phyloP scores from a whole-genome alignment of 2,113 vertebrate species.

The Chlamydotis undulata region DNA sequence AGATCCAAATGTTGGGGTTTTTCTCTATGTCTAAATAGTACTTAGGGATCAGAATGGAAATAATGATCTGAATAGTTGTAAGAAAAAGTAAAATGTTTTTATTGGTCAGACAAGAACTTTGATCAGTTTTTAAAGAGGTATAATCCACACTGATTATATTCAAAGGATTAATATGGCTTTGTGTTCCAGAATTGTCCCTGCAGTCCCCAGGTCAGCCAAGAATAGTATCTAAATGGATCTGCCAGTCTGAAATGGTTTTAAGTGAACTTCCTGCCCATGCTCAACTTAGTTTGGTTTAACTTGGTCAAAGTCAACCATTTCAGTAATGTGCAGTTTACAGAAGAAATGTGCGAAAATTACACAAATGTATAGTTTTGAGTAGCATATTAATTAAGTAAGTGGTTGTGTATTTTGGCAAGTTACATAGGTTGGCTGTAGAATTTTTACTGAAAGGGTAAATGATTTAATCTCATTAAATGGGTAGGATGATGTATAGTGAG shows the following conservation, averaged over 20 bases:
- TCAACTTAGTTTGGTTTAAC: neutral
- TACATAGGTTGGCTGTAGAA: neutral
- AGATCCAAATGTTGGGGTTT: neutral
- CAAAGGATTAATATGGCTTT: conserved; percentile 3
- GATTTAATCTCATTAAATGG: neutral
- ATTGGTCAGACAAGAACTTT: conserved; percentile 4
- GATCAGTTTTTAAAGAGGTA: neutral
- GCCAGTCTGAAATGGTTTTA: neutral
- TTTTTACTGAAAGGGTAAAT: neutral
- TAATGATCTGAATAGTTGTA: neutral
- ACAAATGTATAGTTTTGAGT: neutral
- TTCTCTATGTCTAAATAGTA: neutral
- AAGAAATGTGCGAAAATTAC: neutral
- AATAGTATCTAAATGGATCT: neutral
- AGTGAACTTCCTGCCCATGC: neutral
- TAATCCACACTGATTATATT: neutral
- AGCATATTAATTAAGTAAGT: neutral
- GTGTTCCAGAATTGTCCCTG: neutral
- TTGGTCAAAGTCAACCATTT: neutral
- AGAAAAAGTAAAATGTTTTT: neutral
- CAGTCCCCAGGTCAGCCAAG: neutral
- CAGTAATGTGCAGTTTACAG: neutral
- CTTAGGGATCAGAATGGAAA: neutral
- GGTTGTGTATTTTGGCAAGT: neutral
- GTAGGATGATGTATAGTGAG: neutral